phyloP scores from a whole-genome alignment of 2,113 vertebrate species.

The Brachyistius frenatus region DNA sequence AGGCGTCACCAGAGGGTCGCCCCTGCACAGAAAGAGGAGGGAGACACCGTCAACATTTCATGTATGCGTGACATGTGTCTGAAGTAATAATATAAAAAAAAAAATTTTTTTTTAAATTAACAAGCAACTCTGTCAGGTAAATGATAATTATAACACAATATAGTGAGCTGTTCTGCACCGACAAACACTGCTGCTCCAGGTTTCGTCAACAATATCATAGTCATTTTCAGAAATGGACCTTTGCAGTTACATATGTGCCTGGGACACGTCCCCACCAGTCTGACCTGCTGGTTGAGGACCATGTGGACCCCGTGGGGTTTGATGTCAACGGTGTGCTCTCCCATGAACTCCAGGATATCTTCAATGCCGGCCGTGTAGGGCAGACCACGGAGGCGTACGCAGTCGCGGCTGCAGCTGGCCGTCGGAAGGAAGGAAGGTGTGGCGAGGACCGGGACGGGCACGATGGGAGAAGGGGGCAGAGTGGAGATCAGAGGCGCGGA shows the following conservation, averaged over 20 bases:
- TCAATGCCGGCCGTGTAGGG: constrained; percentile 95
- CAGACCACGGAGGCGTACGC: constrained; percentile 92
- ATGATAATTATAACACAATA: not conserved
- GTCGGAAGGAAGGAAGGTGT: constrained; percentile 89
- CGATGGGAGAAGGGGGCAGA: constrained; percentile 88
- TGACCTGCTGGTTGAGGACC: constrained; percentile 98
- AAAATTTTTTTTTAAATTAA: too few relatives aligned
- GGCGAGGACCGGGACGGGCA: constrained; percentile 88
- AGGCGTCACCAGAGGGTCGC: constrained; percentile 94
- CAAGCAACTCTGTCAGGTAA: not conserved
- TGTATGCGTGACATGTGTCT: not conserved
- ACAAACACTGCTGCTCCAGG: too few relatives aligned
- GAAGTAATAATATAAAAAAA: not conserved
- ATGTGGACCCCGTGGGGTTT: constrained; percentile 97
- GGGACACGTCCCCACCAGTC: not conserved
- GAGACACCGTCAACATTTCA: not conserved
- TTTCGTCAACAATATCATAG: too few relatives aligned
- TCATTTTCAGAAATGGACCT: not conserved
- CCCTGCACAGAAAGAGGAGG: constrained; percentile 81
- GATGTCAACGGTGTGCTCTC: constrained; percentile 93
- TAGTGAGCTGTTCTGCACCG: too few relatives aligned
- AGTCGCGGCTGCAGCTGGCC: constrained; percentile 88
- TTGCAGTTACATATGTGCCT: not conserved
- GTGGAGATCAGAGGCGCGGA: constrained; percentile 94
- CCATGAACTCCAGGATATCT: constrained; percentile 96